Evolutionary conservation across 2,797 vertebrate species (phyloP).

Genomic region (Gymnothorax javanicus): DNA sequence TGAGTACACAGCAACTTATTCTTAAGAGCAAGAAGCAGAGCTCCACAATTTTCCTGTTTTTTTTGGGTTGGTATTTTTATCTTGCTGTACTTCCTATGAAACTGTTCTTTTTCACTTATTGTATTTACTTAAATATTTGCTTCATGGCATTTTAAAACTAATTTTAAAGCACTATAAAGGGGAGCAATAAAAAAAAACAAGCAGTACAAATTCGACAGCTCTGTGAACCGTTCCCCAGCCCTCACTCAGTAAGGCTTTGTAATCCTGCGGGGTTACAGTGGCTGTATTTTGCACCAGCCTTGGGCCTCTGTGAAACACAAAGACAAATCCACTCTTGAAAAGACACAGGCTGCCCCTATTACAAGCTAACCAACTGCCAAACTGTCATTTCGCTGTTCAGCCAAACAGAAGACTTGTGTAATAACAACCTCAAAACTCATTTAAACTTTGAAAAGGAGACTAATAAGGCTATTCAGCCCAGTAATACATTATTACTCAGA

Average conservation of each 20-base stretch:
- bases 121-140: not conserved
- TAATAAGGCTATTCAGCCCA: constrained; percentile 79
- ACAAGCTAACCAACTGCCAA: constrained; percentile 60
- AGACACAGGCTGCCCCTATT: constrained; percentile 52
- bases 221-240: not conserved
- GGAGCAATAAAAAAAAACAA: constrained; percentile 12
- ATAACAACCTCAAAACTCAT: constrained; percentile 74
- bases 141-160: constrained; percentile 23
- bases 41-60: not conserved
- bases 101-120: not conserved
- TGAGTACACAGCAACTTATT: not conserved
- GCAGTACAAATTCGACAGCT: not conserved
- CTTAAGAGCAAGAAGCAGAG: not conserved
- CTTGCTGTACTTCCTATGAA: not conserved
- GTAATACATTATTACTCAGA: constrained; percentile 78
- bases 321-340: constrained; percentile 51
- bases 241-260: not conserved
- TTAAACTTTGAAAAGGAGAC: constrained; percentile 80
- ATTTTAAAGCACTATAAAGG: constrained; percentile 9
- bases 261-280: constrained; percentile 28
- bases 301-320: constrained; percentile 51
- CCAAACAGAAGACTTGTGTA: constrained; percentile 69
- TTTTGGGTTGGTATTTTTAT: constrained; percentile 25
- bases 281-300: constrained; percentile 29
- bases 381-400: constrained; percentile 54